These are phyloP conservation scores for Acanthoscelides obtectus DNA, from an alignment of 2,888 invertebrate species.

Conservation along the genomic window DNA sequence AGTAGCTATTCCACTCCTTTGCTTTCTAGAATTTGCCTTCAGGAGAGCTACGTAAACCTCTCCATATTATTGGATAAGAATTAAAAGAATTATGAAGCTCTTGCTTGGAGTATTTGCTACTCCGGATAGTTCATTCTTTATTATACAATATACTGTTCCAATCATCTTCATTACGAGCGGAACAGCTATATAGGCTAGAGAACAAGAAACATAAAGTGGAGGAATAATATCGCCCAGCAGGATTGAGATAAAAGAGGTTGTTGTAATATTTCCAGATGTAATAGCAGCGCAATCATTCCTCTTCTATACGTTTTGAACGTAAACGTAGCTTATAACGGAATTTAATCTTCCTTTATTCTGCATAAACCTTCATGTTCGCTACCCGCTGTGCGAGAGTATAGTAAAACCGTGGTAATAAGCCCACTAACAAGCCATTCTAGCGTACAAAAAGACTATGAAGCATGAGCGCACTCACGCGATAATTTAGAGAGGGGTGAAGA, in stretches of 20 bases:
- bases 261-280: not conserved
- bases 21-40: too few species aligned
- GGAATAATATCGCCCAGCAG: not conserved
- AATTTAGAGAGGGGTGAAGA: not conserved
- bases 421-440: not conserved
- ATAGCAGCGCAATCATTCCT: not conserved
- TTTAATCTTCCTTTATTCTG: not conserved
- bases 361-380: not conserved
- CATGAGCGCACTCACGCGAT: not conserved
- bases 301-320: not conserved
- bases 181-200: not conserved
- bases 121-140: too few species aligned
- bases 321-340: not conserved
- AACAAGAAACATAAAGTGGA: not conserved
- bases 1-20: too few species aligned
- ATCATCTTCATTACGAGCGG: not conserved
- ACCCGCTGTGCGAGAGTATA: not conserved
- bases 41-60: too few species aligned
- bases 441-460: not conserved
- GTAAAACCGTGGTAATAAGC: not conserved
- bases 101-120: too few species aligned
- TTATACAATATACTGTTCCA: not conserved
- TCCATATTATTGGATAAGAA: too few species aligned
- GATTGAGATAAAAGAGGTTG: not conserved
- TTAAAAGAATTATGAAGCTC: too few species aligned